These are phyloP conservation scores for Platorchestia sp. DNA, from an alignment of 1,140 invertebrate genomes.

Conservation along the genomic window DNA sequence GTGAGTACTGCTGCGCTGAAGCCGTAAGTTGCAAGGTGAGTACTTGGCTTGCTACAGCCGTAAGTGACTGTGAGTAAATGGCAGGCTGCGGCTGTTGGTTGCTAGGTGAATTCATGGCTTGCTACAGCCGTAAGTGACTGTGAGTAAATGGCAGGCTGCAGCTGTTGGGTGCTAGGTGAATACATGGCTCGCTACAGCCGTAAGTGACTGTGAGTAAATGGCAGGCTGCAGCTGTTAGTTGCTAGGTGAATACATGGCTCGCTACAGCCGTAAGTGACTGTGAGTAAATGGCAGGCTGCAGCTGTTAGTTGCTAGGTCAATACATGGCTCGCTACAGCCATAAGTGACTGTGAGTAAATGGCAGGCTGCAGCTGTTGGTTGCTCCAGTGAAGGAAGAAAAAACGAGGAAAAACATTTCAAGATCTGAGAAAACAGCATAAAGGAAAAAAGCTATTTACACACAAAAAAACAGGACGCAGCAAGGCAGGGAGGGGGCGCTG, in stretches of 20 bases:
- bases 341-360: too few species aligned
- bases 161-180: too few species aligned
- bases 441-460: not conserved
- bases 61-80: too few species aligned
- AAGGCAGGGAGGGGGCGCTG: not conserved
- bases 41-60: not conserved
- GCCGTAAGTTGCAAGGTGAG: too few species aligned
- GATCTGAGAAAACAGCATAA: not conserved
- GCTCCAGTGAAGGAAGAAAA: not conserved
- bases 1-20: too few species aligned
- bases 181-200: not conserved
- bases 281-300: not conserved
- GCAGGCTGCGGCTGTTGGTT: too few species aligned
- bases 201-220: too few species aligned
- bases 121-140: too few species aligned
- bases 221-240: not conserved
- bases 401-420: not conserved
- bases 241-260: too few species aligned
- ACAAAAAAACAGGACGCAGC: not conserved
- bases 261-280: too few species aligned
- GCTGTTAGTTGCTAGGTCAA: not conserved
- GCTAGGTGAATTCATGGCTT: not conserved
- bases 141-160: too few species aligned
- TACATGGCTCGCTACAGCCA: not conserved
- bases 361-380: not conserved